Percentiles rank a stretch among this genome's conserved stretches.
These are phyloP conservation scores for Eristalis intricaria DNA, from an alignment of 2,888 invertebrate genomes.

Conservation along the genomic window DNA sequence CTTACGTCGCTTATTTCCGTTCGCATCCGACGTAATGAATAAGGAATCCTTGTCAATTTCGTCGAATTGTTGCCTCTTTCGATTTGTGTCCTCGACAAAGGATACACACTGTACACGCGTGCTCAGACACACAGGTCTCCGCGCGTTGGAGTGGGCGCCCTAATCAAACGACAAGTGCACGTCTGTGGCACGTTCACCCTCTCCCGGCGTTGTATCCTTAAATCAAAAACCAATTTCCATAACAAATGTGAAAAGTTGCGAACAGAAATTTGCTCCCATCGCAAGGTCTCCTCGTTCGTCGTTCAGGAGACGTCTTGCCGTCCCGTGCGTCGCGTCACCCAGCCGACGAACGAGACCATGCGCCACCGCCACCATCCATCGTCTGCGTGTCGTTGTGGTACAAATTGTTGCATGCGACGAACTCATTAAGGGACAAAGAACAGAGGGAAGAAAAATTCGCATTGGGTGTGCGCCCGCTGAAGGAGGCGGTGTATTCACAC, in stretches of 20 bases:
- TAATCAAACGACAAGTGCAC: conserved; percentile 21
- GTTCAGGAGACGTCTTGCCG: neutral
- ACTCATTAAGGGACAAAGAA: conserved; percentile 27
- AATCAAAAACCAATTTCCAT: conserved; percentile 58
- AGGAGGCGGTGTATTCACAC: neutral
- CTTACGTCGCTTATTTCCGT: neutral
- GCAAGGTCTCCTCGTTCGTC: no score
- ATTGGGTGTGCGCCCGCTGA: neutral
- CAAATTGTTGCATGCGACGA: conserved; percentile 47
- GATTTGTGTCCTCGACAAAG: neutral
- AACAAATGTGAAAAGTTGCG: conserved; percentile 47
- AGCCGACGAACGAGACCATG: neutral
- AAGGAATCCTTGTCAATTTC: conserved; percentile 23
- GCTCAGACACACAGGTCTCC: neutral
- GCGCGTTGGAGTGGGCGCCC: neutral
- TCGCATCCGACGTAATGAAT: conserved; percentile 15
- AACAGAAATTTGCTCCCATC: conserved; percentile 21
- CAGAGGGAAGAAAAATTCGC: neutral
- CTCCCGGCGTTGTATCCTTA: conserved; percentile 17
- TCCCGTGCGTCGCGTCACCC: neutral
- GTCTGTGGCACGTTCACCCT: conserved; percentile 15
- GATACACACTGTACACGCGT: no score
- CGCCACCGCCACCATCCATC: neutral
- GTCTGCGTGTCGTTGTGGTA: conserved; percentile 20
- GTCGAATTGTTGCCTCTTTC: conserved; percentile 1